These are phyloP conservation scores for Rhegmatorhina hoffmannsi DNA, from an alignment of 2,113 vertebrate species.

Conservation along the genomic window DNA sequence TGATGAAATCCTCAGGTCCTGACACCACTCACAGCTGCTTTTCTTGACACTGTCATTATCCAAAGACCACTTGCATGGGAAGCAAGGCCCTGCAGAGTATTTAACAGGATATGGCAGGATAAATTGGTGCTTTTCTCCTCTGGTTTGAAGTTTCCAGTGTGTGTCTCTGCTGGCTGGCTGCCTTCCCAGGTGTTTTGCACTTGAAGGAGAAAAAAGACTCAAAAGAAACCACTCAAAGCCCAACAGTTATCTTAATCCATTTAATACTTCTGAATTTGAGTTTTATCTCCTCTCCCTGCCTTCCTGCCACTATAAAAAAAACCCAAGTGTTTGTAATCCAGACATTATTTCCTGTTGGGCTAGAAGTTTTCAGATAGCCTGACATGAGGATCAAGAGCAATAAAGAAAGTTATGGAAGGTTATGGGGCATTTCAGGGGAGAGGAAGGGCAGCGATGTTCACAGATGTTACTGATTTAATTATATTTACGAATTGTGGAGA, in stretches of 20 bases:
- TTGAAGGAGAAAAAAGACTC: background rate
- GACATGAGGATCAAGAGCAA: background rate
- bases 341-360: slow-evolving; percentile 18
- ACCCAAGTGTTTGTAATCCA: background rate
- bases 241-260: background rate
- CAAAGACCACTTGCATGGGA: background rate
- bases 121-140: background rate
- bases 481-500: background rate
- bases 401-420: background rate
- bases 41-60: background rate
- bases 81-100: background rate
- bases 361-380: background rate
- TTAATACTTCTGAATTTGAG: background rate
- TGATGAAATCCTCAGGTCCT: background rate
- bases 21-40: background rate
- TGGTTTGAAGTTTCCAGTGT: background rate
- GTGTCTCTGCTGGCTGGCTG: background rate
- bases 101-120: background rate
- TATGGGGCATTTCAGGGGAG: background rate
- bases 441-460: background rate
- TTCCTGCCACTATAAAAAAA: background rate
- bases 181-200: background rate
- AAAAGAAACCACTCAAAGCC: background rate
- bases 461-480: slow-evolving; percentile 29
- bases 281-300: background rate